Base-by-base conservation (phyloP, 2,888 invertebrate species). In the Argyra leucocephala region DNA sequence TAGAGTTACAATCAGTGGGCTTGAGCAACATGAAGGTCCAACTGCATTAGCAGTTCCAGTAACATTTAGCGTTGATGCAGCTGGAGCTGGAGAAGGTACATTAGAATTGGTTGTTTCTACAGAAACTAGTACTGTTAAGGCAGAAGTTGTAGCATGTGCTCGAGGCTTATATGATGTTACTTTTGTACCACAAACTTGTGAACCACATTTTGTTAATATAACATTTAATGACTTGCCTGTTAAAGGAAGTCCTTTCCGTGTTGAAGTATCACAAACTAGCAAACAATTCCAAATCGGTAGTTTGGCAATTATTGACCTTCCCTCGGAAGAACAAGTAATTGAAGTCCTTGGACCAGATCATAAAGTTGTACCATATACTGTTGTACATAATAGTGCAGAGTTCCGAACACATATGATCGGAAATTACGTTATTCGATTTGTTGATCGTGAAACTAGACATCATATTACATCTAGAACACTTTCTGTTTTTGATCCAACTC, bases 181-280 rank as follows among this genome's bases (percentile, higher is more conserved):
- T 0, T 95, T 94, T 76, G 86, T 94, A 23, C 95, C 96, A 0
- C 91, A 93, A 75, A 90, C 91, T n/a, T 85, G 89, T 36, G 90
- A 91, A 71, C 86, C 93, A 9, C 95, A 96, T 78, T 93, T 89
- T 72, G 93, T 96, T 18, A 94, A 93, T 68, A 94, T 96, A 69
- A 93, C 93, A 1, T 96, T 96, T 80, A 96, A 96, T 75, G 95
- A 95, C 73, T 92, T 93, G 74, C 85, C 91, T 31, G 93, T 94
- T 2, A 89, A 91, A 66, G 93, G 93, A 24, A 93, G 91, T 78
- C 95, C 95, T 12, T 94, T 94, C 81, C 88, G 91, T 70, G 93
- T 94, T 65, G 85, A 87, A 64, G 86, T 87, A 66, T 85, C 82
- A 71, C 90, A 89, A 74, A 86, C 86, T 0, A 86, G 88, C 10